Evolutionary conservation across 2,797 vertebrate genomes (phyloP).

Genomic region (Myotis daubentonii): DNA sequence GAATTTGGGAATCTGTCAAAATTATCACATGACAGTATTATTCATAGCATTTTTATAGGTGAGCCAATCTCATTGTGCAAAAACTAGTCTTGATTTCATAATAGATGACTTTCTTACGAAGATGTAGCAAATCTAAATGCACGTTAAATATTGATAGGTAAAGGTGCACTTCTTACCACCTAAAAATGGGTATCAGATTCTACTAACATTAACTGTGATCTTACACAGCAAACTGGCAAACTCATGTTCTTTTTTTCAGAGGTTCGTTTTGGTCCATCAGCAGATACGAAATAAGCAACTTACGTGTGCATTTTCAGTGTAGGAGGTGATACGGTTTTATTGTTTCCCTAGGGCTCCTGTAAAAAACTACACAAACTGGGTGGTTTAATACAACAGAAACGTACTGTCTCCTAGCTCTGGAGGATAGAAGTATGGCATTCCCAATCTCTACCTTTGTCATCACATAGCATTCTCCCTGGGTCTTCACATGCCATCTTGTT

Average conservation of each 20-base stretch:
- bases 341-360: not conserved
- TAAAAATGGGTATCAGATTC: not conserved
- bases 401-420: not conserved
- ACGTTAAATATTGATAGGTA: not conserved
- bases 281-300: not conserved
- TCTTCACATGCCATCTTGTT: not conserved
- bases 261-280: not conserved
- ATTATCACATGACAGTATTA: slow-evolving; percentile 6
- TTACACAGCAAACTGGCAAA: not conserved
- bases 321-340: not conserved
- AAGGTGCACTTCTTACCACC: not conserved
- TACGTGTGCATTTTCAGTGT: not conserved
- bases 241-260: not conserved
- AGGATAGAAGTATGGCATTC: not conserved
- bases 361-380: not conserved
- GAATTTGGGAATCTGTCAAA: not conserved
- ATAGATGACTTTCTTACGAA: not conserved
- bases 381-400: not conserved
- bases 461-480: not conserved
- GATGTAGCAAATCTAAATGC: not conserved
- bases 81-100: not conserved
- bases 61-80: slow-evolving; percentile 63
- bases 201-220: not conserved
- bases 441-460: not conserved
- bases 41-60: slow-evolving; percentile 71